Evolutionary conservation across 1,140 invertebrate species (phyloP).

Genomic region (Choristoneura fumiferana): DNA sequence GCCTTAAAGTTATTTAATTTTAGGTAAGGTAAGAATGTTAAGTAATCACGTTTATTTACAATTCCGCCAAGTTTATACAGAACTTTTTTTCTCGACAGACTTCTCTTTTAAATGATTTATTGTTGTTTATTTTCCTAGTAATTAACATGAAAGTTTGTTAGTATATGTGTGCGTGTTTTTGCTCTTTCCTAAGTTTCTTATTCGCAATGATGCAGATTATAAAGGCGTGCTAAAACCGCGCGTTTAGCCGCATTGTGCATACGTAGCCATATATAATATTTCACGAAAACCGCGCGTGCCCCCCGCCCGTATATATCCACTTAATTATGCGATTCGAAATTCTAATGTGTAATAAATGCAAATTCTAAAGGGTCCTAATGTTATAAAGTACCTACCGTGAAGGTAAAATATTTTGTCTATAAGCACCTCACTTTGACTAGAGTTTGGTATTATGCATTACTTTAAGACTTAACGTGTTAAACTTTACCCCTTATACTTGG

Average conservation of each 20-base stretch:
- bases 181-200: no score
- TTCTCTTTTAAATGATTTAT: no score
- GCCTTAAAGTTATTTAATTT: conserved; percentile 10
- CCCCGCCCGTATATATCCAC: conserved; percentile 1
- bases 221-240: no score
- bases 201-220: no score
- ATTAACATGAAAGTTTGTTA: no score
- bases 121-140: no score
- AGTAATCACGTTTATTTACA: not conserved
- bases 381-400: conserved; percentile 41
- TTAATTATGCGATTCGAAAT: conserved; percentile 53
- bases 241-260: no score
- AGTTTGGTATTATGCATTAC: conserved; percentile 8
- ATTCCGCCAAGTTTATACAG: no score
- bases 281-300: conserved; percentile 28
- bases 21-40: not conserved
- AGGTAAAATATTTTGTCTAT: conserved; percentile 51
- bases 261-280: no score
- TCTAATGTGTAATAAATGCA: conserved; percentile 57
- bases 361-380: conserved; percentile 50
- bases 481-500: conserved; percentile 24
- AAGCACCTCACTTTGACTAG: conserved; percentile 24
- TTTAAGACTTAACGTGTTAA: conserved; percentile 19
- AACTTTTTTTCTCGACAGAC: no score
- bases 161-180: no score